Conservation (phyloP, 2,888 invertebrate species). For the Carcina quercana region DNA sequence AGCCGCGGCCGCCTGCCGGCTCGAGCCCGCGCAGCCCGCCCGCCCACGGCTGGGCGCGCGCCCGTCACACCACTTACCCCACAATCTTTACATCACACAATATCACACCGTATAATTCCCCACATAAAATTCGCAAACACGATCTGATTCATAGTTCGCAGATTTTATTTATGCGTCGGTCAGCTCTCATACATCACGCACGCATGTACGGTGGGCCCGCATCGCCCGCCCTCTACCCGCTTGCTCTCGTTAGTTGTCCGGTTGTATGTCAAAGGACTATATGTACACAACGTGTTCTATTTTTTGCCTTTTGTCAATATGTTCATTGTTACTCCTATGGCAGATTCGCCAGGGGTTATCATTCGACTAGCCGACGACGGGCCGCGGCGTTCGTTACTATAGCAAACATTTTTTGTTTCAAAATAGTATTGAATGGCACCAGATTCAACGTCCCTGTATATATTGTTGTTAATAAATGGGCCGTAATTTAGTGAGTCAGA, state of each 20-base stretch:
- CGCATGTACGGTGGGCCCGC: slow-evolving; percentile 4
- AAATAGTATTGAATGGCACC: too few relatives aligned
- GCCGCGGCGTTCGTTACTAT: too few relatives aligned
- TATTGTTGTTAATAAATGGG: too few relatives aligned
- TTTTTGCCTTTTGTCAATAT: slow-evolving; percentile 15
- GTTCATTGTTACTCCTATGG: slow-evolving; percentile 4
- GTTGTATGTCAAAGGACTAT: slow-evolving; percentile 25
- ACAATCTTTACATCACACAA: slow-evolving; percentile 54
- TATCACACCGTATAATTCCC: slow-evolving; percentile 41
- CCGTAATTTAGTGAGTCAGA: too few relatives aligned
- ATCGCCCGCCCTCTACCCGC: neutral
- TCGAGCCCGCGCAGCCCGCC: slow-evolving; percentile 30
- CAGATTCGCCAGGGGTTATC: too few relatives aligned
- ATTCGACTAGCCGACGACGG: too few relatives aligned
- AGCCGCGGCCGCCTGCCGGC: slow-evolving; percentile 40
- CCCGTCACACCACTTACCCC: slow-evolving; percentile 41
- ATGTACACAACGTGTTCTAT: slow-evolving; percentile 25
- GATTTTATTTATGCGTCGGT: slow-evolving; percentile 6
- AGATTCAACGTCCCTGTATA: too few relatives aligned
- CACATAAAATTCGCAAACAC: slow-evolving; percentile 17
- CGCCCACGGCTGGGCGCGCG: slow-evolving; percentile 46
- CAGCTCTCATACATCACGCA: slow-evolving; percentile 2
- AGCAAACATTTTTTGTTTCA: too few relatives aligned
- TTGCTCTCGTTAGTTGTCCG: slow-evolving; percentile 12
- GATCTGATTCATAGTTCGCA: slow-evolving; percentile 1